Base-by-base conservation (phyloP, 2,888 invertebrate species). In the Torymus auratus region DNA sequence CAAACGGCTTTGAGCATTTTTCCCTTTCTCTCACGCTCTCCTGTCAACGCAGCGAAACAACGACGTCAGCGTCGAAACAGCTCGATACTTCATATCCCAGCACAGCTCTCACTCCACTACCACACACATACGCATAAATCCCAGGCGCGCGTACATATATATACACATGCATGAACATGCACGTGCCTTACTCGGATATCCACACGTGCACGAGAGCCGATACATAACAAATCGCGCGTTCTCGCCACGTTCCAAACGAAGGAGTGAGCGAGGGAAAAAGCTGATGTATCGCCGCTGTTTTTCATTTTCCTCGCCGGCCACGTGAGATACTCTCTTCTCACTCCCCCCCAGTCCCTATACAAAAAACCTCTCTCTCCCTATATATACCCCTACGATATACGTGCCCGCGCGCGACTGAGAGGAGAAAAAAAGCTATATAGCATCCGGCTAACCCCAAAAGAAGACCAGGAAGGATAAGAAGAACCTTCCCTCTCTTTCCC, bases 281-380 rank as follows among this genome's bases (percentile, higher is more conserved):
- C 15, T 78, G 72, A 78, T 67, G 72, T 67, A 72, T 78, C 65
- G 12, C 53, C 10, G 15, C 60, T 60, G 60, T 78, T 72, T 72
- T 77, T 78, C 61, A 78, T 72, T 71, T 78, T 23, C 17, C 20
- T 11, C 52, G 13, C 12, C 5, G 20, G 3, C 14, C 17, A 2
- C 52, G 10, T 10, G 20, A 64, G n/a, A 55, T 67, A 50, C 67
- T 65, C 5, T 28, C 28, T 28, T 28, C 28, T 28, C 28, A 2
- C 28, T 28, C 28, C 7, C 28, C 28, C 7, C 3, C 28, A 2
- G 3, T 56, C 10, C 15, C 65, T 73, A 10, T 15, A 56, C n/a
- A 69, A 58, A 68, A 71, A 61, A 14, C 28, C 28, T 28, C 7
- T 28, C 28, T 28, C 3, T 28, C 3, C 7, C 1, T 28, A 2